Conservation (phyloP, 1,140 invertebrate genomes). For the Leptinotarsa defecta region DNA sequence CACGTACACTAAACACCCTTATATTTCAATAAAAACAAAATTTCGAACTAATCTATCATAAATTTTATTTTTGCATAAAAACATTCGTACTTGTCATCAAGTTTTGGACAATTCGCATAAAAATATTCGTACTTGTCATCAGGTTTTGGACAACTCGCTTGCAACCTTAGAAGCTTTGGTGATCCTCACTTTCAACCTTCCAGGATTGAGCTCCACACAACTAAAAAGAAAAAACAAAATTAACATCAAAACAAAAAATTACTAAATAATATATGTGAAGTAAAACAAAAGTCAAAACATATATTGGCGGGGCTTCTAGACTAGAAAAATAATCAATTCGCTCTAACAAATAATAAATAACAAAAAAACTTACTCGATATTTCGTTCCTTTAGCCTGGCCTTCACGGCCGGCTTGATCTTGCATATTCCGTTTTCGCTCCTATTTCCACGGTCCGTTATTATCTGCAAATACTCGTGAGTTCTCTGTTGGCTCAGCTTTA, state of each 20-base stretch:
- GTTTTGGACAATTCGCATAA: background rate
- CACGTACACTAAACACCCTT: too few species aligned
- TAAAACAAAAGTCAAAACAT: background rate
- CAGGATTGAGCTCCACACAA: conserved; percentile 53
- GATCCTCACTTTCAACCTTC: conserved; percentile 58
- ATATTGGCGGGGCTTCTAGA: too few species aligned
- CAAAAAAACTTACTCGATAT: conserved; percentile 61
- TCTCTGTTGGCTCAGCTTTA: conserved; percentile 54
- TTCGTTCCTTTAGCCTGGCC: conserved; percentile 60
- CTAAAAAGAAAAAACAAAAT: conserved; percentile 22
- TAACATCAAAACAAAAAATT: background rate
- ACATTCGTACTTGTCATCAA: too few species aligned
- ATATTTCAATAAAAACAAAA: too few species aligned
- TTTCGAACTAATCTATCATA: too few species aligned
- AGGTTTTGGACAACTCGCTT: conserved; percentile 25
- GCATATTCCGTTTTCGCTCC: conserved; percentile 68
- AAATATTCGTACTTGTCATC: too few species aligned
- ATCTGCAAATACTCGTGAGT: conserved; percentile 61
- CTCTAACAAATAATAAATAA: too few species aligned
- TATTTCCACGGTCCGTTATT: conserved; percentile 78
- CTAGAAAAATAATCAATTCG: too few species aligned
- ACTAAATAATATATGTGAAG: background rate
- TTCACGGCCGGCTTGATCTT: conserved; percentile 74
- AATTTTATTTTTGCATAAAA: too few species aligned
- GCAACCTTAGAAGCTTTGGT: conserved; percentile 39